phyloP scores from a whole-genome alignment of 2,113 vertebrate genomes.

The Stigmatopora nigra region DNA sequence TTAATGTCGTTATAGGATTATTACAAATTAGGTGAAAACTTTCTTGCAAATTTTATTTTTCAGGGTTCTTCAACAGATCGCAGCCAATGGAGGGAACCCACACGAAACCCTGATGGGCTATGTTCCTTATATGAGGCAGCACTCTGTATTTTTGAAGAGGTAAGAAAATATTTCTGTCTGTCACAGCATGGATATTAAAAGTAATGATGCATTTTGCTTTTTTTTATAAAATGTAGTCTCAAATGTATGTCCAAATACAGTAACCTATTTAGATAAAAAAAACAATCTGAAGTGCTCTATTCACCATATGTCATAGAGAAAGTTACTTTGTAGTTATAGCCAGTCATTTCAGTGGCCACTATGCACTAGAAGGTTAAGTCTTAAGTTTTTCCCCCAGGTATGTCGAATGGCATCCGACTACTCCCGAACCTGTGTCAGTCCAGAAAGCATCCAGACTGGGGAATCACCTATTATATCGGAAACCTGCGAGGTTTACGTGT shows the following conservation, averaged over 20 bases:
- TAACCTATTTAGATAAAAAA: too few relatives aligned
- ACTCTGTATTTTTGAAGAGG: conserved; percentile 91
- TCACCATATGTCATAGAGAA: too few relatives aligned
- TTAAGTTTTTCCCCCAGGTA: conserved; percentile 61
- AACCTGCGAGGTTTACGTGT: conserved; percentile 90
- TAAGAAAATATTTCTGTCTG: conserved; percentile 43
- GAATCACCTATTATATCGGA: conserved; percentile 87
- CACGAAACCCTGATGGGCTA: conserved; percentile 81
- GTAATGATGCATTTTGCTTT: neutral
- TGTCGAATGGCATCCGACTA: conserved; percentile 89
- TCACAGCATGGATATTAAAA: neutral
- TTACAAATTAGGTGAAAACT: neutral
- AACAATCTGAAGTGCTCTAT: too few relatives aligned
- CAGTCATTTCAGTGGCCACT: too few relatives aligned
- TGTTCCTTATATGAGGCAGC: conserved; percentile 91
- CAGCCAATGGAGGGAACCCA: conserved; percentile 94
- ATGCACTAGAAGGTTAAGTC: neutral
- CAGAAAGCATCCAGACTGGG: conserved; percentile 89
- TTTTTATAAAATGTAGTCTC: too few relatives aligned
- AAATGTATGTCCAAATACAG: too few relatives aligned
- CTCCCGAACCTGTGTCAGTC: conserved; percentile 88
- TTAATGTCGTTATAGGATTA: too few relatives aligned
- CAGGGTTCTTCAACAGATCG: conserved; percentile 93
- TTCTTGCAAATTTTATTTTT: neutral
- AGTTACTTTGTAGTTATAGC: too few relatives aligned